A percentile compares a stretch with the other conserved stretches of the same genome.
Conservation (phyloP, 1,140 invertebrate genomes). For the Papilio xuthus region DNA sequence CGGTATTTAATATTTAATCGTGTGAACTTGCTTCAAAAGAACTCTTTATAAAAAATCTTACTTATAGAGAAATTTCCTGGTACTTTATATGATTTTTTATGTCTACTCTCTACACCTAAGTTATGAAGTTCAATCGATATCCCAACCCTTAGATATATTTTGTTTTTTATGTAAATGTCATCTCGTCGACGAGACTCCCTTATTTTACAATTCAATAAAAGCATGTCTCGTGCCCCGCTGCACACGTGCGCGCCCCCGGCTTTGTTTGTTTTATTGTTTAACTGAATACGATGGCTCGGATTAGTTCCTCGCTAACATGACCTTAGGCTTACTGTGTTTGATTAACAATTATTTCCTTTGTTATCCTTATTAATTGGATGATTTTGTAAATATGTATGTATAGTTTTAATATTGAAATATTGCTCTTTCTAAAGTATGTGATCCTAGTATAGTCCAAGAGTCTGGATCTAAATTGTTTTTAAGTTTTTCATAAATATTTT, state of each 20-base stretch:
- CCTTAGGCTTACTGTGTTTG: neutral
- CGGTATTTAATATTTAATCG: neutral
- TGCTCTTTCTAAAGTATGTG: neutral
- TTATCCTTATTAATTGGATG: neutral
- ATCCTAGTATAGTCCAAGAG: too few relatives aligned
- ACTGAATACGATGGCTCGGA: neutral
- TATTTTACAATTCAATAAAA: constrained; percentile 12
- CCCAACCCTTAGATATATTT: neutral
- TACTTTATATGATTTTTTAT: neutral
- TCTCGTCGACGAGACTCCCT: neutral
- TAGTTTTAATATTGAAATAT: neutral
- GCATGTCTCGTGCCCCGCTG: neutral
- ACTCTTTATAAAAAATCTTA: too few relatives aligned
- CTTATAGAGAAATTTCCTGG: too few relatives aligned
- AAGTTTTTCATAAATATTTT: too few relatives aligned
- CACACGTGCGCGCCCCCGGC: neutral
- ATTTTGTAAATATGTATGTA: neutral
- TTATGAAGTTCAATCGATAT: neutral
- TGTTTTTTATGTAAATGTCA: constrained; percentile 2
- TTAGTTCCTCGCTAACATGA: neutral
- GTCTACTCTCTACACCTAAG: neutral
- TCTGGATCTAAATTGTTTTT: too few relatives aligned
- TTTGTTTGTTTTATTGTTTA: constrained; percentile 8
- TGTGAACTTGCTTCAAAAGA: too few relatives aligned
- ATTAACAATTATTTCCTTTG: neutral